These are phyloP conservation scores for Apotomis turbidana DNA, from an alignment of 2,888 invertebrate species.

Conservation along the genomic window DNA sequence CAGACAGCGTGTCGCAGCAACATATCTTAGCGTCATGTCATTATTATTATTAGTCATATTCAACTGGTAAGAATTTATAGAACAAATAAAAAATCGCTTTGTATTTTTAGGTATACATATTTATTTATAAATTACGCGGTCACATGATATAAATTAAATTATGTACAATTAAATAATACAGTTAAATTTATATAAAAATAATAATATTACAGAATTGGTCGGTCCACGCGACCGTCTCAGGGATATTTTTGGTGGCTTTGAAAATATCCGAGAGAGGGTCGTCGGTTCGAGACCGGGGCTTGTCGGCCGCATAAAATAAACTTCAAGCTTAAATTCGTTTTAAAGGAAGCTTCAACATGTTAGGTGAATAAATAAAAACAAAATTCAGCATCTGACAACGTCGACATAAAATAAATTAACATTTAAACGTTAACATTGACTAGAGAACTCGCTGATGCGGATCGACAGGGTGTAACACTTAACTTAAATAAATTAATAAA, in stretches of 20 bases:
- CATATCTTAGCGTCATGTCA: too few species aligned
- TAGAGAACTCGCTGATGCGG: constrained; percentile 78
- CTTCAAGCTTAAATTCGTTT: constrained; percentile 69
- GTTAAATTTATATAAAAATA: constrained; percentile 80
- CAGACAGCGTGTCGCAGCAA: too few species aligned
- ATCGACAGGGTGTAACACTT: constrained; percentile 82
- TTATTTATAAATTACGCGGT: constrained; percentile 82
- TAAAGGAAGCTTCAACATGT: constrained; percentile 71
- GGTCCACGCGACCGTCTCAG: constrained; percentile 52
- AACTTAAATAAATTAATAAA: constrained; percentile 75
- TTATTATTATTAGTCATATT: too few species aligned
- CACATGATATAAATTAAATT: constrained; percentile 82
- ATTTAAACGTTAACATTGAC: constrained; percentile 75
- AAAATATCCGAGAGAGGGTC: constrained; percentile 56
- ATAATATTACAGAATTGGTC: constrained; percentile 68
- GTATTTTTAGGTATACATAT: constrained; percentile 80
- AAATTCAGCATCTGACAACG: constrained; percentile 61
- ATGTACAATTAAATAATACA: constrained; percentile 83
- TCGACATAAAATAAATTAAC: constrained; percentile 63
- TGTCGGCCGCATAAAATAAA: constrained; percentile 72
- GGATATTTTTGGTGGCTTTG: constrained; percentile 68
- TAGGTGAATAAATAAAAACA: constrained; percentile 70
- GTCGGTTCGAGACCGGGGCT: constrained; percentile 41
- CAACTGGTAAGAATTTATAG: neutral
- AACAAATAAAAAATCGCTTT: constrained; percentile 57